Evolutionary conservation across 2,797 vertebrate genomes (phyloP).

Genomic region (Parauchenoglanis punctatus): DNA sequence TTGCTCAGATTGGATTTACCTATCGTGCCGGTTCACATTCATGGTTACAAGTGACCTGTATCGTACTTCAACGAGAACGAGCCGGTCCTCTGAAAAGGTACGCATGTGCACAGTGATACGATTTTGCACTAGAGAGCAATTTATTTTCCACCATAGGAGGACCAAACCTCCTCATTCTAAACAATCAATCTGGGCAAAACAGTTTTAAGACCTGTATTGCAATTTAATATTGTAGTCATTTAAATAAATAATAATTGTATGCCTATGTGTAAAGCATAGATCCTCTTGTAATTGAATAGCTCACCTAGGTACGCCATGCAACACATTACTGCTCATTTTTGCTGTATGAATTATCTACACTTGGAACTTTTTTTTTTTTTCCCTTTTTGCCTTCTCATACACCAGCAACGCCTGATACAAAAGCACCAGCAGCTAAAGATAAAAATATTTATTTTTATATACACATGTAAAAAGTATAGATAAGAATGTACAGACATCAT

Average conservation of each 20-base stretch:
- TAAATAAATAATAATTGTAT: too few species aligned
- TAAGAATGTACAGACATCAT: not conserved
- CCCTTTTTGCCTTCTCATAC: not conserved
- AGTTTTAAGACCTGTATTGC: too few species aligned
- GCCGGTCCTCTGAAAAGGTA: too few species aligned
- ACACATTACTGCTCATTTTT: not conserved
- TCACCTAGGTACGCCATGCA: not conserved
- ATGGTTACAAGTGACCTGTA: too few species aligned
- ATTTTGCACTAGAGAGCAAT: not conserved
- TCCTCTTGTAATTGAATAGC: too few species aligned
- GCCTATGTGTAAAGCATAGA: too few species aligned
- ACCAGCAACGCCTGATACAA: not conserved
- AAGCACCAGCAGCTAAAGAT: not conserved
- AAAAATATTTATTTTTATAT: conserved; percentile 8
- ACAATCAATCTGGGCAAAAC: not conserved
- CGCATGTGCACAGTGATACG: too few species aligned
- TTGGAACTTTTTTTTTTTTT: too few species aligned
- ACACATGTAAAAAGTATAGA: not conserved
- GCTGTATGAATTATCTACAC: not conserved
- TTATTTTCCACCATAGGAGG: not conserved
- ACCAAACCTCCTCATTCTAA: not conserved
- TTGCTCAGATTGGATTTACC: too few species aligned
- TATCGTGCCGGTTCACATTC: too few species aligned
- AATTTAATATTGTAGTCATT: too few species aligned
- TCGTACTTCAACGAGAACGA: too few species aligned